Conservation (phyloP, 2,113 vertebrate species). For the Phyllostomus discolor region DNA sequence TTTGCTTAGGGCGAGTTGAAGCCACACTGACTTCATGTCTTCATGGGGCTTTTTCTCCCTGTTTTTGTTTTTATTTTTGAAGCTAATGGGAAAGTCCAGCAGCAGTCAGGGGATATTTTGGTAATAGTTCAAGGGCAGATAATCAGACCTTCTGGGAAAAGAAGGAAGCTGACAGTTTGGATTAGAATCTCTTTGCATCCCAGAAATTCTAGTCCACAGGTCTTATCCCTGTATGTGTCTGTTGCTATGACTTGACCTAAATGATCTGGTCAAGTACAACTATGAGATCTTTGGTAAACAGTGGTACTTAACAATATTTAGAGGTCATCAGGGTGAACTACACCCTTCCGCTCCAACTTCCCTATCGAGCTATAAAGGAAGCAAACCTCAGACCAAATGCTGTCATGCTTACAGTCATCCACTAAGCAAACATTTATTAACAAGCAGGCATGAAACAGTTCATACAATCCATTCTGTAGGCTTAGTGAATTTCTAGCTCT, state of each 20-base stretch:
- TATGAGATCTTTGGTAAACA: not conserved
- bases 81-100: not conserved
- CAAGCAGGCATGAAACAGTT: not conserved
- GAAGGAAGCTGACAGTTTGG: not conserved
- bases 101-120: not conserved
- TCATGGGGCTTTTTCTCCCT: not conserved
- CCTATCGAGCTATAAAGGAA: not conserved
- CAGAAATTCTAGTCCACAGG: not conserved
- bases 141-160: not conserved
- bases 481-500: not conserved
- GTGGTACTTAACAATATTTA: not conserved
- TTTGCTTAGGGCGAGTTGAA: not conserved
- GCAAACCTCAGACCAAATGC: not conserved
- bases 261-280: not conserved
- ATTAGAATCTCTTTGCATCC: not conserved
- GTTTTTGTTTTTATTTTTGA: not conserved
- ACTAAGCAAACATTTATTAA: not conserved
- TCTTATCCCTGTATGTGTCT: not conserved
- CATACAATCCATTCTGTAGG: not conserved
- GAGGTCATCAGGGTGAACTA: not conserved
- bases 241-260: not conserved
- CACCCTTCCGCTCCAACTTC: not conserved
- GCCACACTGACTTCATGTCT: not conserved
- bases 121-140: not conserved
- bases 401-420: not conserved